Evolutionary conservation across 2,888 invertebrate species (phyloP).

Genomic region (Papilio demoleus): DNA sequence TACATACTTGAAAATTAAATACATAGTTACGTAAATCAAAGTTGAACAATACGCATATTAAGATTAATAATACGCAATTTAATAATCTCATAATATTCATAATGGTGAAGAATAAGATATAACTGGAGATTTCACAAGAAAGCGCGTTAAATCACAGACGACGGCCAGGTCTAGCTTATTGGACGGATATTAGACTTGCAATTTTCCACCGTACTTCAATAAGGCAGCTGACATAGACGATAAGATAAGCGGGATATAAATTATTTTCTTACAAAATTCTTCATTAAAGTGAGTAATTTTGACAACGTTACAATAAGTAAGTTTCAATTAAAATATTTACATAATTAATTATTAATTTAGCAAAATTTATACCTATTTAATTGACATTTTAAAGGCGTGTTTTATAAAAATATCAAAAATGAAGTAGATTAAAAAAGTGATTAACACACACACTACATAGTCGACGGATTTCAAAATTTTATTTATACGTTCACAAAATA

Average conservation of each 20-base stretch:
- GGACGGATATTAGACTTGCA: constrained; percentile 22
- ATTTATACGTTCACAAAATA: too few relatives aligned
- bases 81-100: neutral
- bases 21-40: too few relatives aligned
- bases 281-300: neutral
- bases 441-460: too few relatives aligned
- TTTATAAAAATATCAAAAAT: neutral
- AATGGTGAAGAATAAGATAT: constrained; percentile 26
- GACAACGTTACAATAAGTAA: too few relatives aligned
- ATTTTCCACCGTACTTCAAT: constrained; percentile 20
- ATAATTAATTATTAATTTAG: neutral
- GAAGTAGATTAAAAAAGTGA: too few relatives aligned
- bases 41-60: neutral
- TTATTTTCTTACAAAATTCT: neutral
- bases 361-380: neutral
- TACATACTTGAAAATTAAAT: too few relatives aligned
- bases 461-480: too few relatives aligned
- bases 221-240: constrained; percentile 4
- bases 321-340: neutral
- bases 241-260: neutral
- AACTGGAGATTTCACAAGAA: constrained; percentile 31
- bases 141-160: constrained; percentile 33
- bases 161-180: constrained; percentile 15
- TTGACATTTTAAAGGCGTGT: neutral
- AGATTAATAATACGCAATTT: constrained; percentile 1